Conservation (phyloP, 2,888 invertebrate genomes). For the Lymantria monacha region DNA sequence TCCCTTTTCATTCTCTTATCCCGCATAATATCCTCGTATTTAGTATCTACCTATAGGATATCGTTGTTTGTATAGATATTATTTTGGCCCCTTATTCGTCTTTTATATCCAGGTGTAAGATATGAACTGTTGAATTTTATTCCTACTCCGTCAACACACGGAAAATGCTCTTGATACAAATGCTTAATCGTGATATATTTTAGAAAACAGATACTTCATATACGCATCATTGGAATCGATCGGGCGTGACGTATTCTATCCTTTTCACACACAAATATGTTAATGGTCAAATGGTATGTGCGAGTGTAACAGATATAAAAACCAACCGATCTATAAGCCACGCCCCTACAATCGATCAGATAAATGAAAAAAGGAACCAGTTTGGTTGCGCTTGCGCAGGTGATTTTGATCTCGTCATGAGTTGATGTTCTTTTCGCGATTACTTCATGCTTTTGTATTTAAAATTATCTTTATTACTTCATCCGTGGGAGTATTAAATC, state of each 20-base stretch:
- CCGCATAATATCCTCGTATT: too few species aligned
- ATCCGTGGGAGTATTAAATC: slow-evolving; percentile 66
- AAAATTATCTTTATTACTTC: slow-evolving; percentile 72
- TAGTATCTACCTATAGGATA: too few species aligned
- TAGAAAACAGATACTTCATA: slow-evolving; percentile 42
- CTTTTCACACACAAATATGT: slow-evolving; percentile 34
- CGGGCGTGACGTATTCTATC: slow-evolving; percentile 55
- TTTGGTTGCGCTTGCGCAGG: slow-evolving; percentile 53
- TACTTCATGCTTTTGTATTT: slow-evolving; percentile 59
- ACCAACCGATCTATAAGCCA: slow-evolving; percentile 48
- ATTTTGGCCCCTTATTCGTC: too few species aligned
- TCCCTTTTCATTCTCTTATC: too few species aligned
- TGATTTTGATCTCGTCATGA: slow-evolving; percentile 63
- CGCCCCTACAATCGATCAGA: slow-evolving; percentile 75
- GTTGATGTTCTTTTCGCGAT: slow-evolving; percentile 53
- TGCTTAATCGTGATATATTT: background rate
- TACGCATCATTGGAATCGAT: slow-evolving; percentile 55
- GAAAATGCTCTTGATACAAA: too few species aligned
- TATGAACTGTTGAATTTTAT: too few species aligned
- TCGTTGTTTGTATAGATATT: too few species aligned
- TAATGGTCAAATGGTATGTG: slow-evolving; percentile 12
- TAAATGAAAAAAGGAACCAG: slow-evolving; percentile 64
- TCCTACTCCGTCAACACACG: too few species aligned
- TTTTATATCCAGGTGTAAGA: too few species aligned
- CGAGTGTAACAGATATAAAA: slow-evolving; percentile 48